Evolutionary conservation across 2,888 invertebrate species (phyloP).

Genomic region (Torymus texanus): DNA sequence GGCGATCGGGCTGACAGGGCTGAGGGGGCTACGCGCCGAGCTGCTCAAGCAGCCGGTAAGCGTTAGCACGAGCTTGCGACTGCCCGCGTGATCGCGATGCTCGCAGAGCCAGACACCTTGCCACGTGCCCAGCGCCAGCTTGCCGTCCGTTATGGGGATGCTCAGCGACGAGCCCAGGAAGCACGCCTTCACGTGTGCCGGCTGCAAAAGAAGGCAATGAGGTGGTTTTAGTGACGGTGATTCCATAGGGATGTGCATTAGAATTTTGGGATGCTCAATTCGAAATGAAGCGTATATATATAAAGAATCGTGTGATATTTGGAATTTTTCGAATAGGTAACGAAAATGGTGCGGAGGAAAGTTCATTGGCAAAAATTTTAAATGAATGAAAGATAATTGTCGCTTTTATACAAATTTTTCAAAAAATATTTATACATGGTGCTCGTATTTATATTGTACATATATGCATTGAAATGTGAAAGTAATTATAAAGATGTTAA

Average conservation of each 20-base stretch:
- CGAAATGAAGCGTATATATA: no score
- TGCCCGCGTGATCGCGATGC: constrained; percentile 96
- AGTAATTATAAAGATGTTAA: no score
- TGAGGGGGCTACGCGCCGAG: constrained; percentile 89
- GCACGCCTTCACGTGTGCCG: constrained; percentile 97
- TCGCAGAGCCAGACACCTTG: constrained; percentile 99
- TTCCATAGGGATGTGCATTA: no score
- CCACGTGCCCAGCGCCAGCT: constrained; percentile 96
- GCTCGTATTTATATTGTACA: not conserved
- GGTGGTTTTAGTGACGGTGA: no score
- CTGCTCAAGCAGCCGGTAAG: constrained; percentile 93
- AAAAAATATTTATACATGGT: no score
- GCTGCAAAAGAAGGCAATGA: constrained; percentile 78
- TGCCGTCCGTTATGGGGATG: constrained; percentile 96
- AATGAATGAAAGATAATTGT: no score
- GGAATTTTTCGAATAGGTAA: no score
- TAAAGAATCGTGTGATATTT: no score
- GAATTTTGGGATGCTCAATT: no score
- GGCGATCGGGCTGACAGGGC: constrained; percentile 89
- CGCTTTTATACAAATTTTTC: no score
- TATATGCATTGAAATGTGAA: constrained; percentile 27
- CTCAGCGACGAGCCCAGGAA: constrained; percentile 96
- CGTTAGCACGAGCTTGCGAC: constrained; percentile 91
- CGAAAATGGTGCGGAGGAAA: no score
- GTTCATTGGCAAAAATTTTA: no score